Conservation (phyloP, 92 coral and sea anemone genomes). For the Heteractis magnifica region DNA sequence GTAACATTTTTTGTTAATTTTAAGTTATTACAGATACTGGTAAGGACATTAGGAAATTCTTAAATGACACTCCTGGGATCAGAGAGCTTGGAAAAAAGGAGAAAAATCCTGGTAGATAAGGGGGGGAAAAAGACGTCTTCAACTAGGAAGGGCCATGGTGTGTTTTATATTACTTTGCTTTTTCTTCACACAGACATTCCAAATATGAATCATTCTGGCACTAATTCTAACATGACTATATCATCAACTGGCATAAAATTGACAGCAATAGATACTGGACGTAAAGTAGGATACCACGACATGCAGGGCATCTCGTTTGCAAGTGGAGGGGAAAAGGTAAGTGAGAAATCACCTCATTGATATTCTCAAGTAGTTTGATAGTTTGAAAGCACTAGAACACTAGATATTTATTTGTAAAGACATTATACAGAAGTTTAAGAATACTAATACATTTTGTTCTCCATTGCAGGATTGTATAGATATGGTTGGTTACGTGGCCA, state of each 20-base stretch:
- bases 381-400: too few relatives aligned
- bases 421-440: too few relatives aligned
- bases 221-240: slow-evolving; percentile 77
- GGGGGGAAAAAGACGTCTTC: too few relatives aligned
- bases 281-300: slow-evolving; percentile 78
- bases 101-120: too few relatives aligned
- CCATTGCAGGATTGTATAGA: slow-evolving; percentile 81
- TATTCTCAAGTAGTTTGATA: too few relatives aligned
- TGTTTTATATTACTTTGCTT: neutral
- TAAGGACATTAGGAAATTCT: too few relatives aligned
- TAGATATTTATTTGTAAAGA: too few relatives aligned
- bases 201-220: slow-evolving; percentile 63
- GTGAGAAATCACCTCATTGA: neutral
- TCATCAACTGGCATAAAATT: slow-evolving; percentile 84
- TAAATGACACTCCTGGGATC: neutral
- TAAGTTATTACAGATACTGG: too few relatives aligned
- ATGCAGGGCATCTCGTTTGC: slow-evolving; percentile 99
- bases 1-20: too few relatives aligned
- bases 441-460: too few relatives aligned
- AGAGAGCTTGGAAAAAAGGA: too few relatives aligned
- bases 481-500: slow-evolving; percentile 97
- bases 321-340: slow-evolving; percentile 98
- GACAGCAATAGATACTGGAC: slow-evolving; percentile 77
- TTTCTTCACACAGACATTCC: slow-evolving; percentile 57
- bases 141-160: too few relatives aligned